Percentiles rank a stretch among this genome's conserved stretches.
Conservation (phyloP, 2,113 vertebrate species). For the Tachycineta bicolor region DNA sequence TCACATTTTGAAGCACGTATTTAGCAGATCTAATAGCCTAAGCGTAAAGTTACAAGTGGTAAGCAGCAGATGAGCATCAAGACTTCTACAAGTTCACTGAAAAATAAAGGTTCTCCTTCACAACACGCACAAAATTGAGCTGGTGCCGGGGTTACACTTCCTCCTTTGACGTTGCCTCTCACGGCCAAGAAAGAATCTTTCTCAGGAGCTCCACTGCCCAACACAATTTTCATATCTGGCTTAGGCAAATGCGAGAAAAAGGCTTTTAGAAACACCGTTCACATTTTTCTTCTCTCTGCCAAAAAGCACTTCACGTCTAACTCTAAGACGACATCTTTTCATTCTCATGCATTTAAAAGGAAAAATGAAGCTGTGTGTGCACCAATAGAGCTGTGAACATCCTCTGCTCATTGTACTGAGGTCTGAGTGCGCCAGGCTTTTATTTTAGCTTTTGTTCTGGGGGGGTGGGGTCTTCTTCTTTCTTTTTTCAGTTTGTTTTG, state of each 20-base stretch:
- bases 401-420: not conserved
- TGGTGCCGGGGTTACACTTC: not conserved
- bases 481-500: not conserved
- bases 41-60: not conserved
- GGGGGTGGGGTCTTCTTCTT: accelerated
- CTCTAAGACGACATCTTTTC: not conserved
- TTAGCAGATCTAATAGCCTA: not conserved
- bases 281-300: not conserved
- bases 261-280: not conserved
- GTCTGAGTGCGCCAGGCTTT: not conserved
- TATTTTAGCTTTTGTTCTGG: not conserved
- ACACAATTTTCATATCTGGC: not conserved
- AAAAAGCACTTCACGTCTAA: not conserved
- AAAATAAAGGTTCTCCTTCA: not conserved
- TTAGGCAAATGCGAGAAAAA: not conserved
- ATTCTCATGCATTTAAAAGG: accelerated
- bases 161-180: not conserved
- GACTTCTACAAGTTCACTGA: not conserved
- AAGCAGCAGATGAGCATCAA: not conserved
- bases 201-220: not conserved
- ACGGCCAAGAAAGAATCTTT: not conserved
- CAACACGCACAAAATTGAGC: not conserved
- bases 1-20: not conserved
- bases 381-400: not conserved
- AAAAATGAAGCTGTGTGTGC: not conserved